Evolutionary conservation across 92 coral and sea anemone genomes (phyloP).

Genomic region (Paragorgia papillata): DNA sequence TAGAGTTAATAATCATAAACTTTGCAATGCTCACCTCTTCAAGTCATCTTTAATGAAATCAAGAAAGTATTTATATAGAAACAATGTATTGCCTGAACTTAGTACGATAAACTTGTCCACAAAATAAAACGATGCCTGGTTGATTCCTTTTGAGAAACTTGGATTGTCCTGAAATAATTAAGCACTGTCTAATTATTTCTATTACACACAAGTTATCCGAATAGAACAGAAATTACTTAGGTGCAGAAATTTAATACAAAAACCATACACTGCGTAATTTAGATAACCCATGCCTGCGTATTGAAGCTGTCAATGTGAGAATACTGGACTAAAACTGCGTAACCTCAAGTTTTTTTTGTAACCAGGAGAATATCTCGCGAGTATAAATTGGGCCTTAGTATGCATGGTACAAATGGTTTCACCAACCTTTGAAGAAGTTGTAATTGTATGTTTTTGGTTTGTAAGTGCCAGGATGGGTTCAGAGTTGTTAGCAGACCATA

Average conservation of each 20-base stretch:
- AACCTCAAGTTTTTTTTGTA: too few relatives aligned
- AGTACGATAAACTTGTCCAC: slow-evolving; percentile 88
- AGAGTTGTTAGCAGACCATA: slow-evolving; percentile 77
- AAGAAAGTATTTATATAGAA: slow-evolving; percentile 83
- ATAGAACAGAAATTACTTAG: too few relatives aligned
- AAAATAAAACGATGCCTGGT: slow-evolving; percentile 82
- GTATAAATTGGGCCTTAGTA: too few relatives aligned
- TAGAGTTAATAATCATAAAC: background rate
- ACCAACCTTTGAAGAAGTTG: slow-evolving; percentile 17
- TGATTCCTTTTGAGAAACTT: slow-evolving; percentile 79
- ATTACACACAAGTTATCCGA: too few relatives aligned
- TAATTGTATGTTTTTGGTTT: slow-evolving; percentile 15
- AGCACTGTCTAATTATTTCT: background rate
- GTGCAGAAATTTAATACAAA: too few relatives aligned
- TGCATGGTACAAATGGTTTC: too few relatives aligned
- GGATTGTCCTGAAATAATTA: slow-evolving; percentile 78
- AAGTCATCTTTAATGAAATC: slow-evolving; percentile 86
- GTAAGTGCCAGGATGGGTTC: slow-evolving; percentile 74
- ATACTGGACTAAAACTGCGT: background rate
- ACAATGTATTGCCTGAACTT: slow-evolving; percentile 81
- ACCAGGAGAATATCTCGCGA: too few relatives aligned
- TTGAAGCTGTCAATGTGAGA: too few relatives aligned
- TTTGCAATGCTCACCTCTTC: slow-evolving; percentile 62
- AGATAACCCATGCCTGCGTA: too few relatives aligned
- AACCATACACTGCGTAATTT: too few relatives aligned